A percentile compares a stretch with the other conserved stretches of the same genome.
Evolutionary conservation across 2,797 vertebrate genomes (phyloP).

Genomic region (Centropyge bicolor): DNA sequence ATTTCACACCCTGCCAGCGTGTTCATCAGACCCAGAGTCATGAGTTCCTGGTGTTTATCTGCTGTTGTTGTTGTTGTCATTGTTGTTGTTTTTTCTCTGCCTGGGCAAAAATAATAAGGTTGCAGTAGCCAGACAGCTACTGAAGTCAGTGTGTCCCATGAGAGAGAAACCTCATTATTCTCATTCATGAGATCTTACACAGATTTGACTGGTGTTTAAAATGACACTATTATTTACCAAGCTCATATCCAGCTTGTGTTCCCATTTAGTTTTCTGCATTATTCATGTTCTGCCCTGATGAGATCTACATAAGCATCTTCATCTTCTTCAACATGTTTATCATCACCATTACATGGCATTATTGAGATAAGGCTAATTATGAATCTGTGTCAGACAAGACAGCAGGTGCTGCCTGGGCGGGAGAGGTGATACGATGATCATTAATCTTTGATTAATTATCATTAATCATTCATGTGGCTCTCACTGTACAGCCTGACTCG

Average conservation of each 20-base stretch:
- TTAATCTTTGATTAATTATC: slow-evolving; percentile 47
- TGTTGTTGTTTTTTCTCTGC: neutral
- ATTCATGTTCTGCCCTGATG: slow-evolving; percentile 13
- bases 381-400: slow-evolving; percentile 25
- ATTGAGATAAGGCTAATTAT: slow-evolving; percentile 48
- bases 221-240: slow-evolving; percentile 11
- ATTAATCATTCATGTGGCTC: slow-evolving; percentile 12
- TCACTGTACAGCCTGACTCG: slow-evolving; percentile 1
- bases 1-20: slow-evolving; percentile 39
- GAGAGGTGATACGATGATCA: slow-evolving; percentile 6
- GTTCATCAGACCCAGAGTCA: slow-evolving; percentile 42
- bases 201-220: neutral
- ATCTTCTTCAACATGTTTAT: slow-evolving; percentile 32
- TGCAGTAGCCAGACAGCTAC: neutral
- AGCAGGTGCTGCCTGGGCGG: slow-evolving; percentile 10
- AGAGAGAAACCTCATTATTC: slow-evolving; percentile 44
- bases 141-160: slow-evolving; percentile 5
- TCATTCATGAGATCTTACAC: slow-evolving; percentile 16
- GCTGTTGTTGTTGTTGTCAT: neutral
- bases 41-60: slow-evolving; percentile 45
- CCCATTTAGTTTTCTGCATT: slow-evolving; percentile 12
- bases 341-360: slow-evolving; percentile 31
- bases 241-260: slow-evolving; percentile 6
- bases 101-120: slow-evolving; percentile 40
- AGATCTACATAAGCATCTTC: slow-evolving; percentile 34